phyloP scores from a whole-genome alignment of 2,113 vertebrate genomes.

The Pollachius pollachius region DNA sequence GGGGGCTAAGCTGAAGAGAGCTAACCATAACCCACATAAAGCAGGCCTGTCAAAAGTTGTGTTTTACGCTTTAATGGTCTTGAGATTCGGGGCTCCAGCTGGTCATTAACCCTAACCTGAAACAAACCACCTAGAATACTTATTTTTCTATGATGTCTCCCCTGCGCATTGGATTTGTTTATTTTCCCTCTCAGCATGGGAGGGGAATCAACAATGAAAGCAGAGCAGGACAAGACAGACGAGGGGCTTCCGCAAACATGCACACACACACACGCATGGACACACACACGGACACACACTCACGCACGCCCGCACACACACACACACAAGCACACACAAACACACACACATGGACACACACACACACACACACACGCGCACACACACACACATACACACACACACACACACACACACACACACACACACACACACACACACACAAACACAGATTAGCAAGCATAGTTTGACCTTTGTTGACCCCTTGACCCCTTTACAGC shows the following conservation, averaged over 20 bases:
- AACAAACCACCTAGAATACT: not conserved
- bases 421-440: conserved; percentile 4
- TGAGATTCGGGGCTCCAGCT: too few relatives aligned
- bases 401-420: conserved; percentile 8
- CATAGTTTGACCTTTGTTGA: conserved; percentile 69
- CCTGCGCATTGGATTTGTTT: not conserved
- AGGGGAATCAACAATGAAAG: conserved; percentile 36
- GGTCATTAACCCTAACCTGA: too few relatives aligned
- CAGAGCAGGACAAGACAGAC: conserved; percentile 53
- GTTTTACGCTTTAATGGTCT: too few relatives aligned
- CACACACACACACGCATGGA: conserved; percentile 4
- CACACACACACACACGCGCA: conserved; percentile 15
- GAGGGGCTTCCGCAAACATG: conserved; percentile 47
- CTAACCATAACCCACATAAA: not conserved
- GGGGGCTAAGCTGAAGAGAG: conserved; percentile 21
- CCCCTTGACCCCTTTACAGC: conserved; percentile 64
- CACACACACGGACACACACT: conserved; percentile 1
- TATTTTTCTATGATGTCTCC: conserved; percentile 10
- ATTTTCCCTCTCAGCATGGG: not conserved
- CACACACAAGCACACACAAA: conserved; percentile 3
- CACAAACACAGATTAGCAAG: conserved; percentile 32
- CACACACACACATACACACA: conserved; percentile 7
- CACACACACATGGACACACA: conserved; percentile 5
- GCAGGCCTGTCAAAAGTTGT: too few relatives aligned
- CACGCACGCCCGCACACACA: conserved; percentile 16